Evolutionary conservation across 2,888 invertebrate species (phyloP), one percentile per base, ranked within the genome.

Genomic region (Campoplex capitator): DNA sequence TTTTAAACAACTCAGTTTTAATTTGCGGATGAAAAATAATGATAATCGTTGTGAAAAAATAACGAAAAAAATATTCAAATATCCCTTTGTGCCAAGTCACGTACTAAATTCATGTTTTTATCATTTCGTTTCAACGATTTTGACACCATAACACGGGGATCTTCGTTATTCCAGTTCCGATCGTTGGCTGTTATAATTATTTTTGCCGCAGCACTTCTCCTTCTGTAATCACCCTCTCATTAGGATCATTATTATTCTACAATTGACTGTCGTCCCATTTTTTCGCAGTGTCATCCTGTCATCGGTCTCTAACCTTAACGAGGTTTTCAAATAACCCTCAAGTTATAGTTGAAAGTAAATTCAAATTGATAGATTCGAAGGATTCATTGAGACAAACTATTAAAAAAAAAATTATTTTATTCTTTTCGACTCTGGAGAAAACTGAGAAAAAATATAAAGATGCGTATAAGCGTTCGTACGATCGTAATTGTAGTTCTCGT

Each of bases 281-380:
- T 13, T 45, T 13, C 13, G 9, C 71, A 28, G 48, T 32, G 18
- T 13, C 32, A 48, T 74, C 73, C 73, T 67, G 83, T 78, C 67
- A 65, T 56, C 51, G n/a, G 54, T 71, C 62, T 2, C 45, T 84
- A 84, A 84, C 83, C 83, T 84, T 73, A 45, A 56, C 28, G 13
- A 42, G 58, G 56, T 13, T 11, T 0, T 3, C 73, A 23, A 48
- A 70, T 38, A 58, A 23, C n/a, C 74, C 8, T 51, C 48, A 32
- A 32, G 23, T 28, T 11, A 28, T 28, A 28, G 23, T 45, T 45
- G 9, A 32, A 23, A 58, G 62, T 18, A 58, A 58, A 42, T 75
- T 38, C 0, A 28, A 42, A 42, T 38, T 76, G 45, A 74, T 58
- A 74, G 28, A 8, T 45, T 28, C 23, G 23, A 23, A 45, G 58